Percentiles rank a stretch among this genome's conserved stretches.
phyloP scores from a whole-genome alignment of 2,797 vertebrate genomes.

The Mionectes olivaceus region DNA sequence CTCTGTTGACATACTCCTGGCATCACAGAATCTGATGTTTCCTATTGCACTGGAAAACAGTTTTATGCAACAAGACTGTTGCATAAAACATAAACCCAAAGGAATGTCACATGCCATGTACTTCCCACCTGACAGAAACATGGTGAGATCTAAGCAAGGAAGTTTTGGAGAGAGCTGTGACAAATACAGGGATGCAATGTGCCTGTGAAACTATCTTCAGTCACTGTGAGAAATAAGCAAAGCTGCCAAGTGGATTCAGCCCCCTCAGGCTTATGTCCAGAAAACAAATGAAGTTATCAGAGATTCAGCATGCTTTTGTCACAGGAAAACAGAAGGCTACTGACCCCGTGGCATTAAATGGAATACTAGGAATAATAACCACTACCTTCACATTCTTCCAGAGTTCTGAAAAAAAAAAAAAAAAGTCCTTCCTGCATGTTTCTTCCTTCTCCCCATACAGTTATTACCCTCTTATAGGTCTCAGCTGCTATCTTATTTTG shows the following conservation, averaged over 20 bases:
- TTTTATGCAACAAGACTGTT: neutral
- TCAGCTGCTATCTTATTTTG: neutral
- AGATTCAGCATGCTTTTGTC: neutral
- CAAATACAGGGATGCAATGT: neutral
- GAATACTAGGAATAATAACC: neutral
- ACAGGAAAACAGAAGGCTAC: neutral
- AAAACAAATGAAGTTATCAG: neutral
- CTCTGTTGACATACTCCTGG: neutral
- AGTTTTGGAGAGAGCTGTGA: neutral
- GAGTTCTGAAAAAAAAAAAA: neutral
- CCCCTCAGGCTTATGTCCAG: neutral
- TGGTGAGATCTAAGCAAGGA: neutral
- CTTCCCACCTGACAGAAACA: rapidly evolving
- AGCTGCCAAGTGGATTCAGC: neutral
- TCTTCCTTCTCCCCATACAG: neutral
- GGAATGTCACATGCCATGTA: neutral
- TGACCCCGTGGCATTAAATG: neutral
- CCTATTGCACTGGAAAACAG: neutral
- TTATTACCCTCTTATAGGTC: neutral
- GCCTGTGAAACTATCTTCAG: neutral
- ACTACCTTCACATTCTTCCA: neutral
- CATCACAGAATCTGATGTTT: neutral
- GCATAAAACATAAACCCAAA: neutral
- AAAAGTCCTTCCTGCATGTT: neutral
- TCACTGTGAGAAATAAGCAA: neutral